phyloP scores from a whole-genome alignment of 2,888 invertebrate genomes.

The Synanthedon tipuliformis region DNA sequence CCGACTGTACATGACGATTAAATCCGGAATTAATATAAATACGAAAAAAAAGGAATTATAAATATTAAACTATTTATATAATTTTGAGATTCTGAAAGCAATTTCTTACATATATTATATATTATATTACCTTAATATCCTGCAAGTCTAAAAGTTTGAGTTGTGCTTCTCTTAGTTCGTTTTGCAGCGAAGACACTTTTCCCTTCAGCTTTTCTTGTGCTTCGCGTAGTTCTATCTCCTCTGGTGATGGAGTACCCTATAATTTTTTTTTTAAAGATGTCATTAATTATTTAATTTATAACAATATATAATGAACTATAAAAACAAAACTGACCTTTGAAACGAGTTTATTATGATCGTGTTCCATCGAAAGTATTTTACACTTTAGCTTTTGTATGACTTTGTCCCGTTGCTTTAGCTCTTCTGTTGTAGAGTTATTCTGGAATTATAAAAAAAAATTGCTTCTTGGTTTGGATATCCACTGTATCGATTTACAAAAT shows the following conservation, averaged over 20 bases:
- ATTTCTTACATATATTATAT: background rate
- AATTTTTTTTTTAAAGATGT: too few species aligned
- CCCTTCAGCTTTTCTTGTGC: constrained; percentile 31
- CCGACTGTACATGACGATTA: too few species aligned
- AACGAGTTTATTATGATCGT: constrained; percentile 30
- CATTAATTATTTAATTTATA: too few species aligned
- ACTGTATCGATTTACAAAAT: too few species aligned
- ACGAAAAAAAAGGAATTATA: too few species aligned
- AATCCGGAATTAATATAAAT: too few species aligned
- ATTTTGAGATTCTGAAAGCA: too few species aligned
- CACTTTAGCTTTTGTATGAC: constrained; percentile 31
- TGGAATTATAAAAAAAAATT: constrained; percentile 12
- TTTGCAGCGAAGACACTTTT: constrained; percentile 30
- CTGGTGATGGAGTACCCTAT: constrained; percentile 17
- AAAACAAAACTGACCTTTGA: too few species aligned
- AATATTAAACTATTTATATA: too few species aligned
- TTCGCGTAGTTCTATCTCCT: constrained; percentile 29
- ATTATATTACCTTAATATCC: constrained; percentile 47
- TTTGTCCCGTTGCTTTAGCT: constrained; percentile 29
- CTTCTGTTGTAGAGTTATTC: constrained; percentile 25
- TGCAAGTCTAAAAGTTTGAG: constrained; percentile 58
- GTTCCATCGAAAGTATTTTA: constrained; percentile 30
- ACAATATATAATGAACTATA: too few species aligned
- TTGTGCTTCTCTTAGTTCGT: constrained; percentile 54
- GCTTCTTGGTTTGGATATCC: too few species aligned